A percentile compares a stretch with the other conserved stretches of the same genome.
These are phyloP conservation scores for Litoditis marina DNA, from an alignment of 2,888 invertebrate genomes.

Conservation along the genomic window DNA sequence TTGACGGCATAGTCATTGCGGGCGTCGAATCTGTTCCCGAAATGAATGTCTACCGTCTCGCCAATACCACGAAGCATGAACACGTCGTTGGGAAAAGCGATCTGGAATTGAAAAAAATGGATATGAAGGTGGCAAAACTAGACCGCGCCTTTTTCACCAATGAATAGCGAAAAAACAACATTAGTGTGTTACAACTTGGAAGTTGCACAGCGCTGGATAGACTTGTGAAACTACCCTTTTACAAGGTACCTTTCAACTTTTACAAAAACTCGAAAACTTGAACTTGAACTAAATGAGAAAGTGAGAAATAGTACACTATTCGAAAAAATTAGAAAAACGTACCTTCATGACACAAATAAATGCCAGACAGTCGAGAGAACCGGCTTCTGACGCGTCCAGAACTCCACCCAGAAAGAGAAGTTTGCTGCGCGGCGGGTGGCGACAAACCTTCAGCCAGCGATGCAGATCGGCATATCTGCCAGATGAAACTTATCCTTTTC, in stretches of 20 bases:
- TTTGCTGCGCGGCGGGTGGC: not conserved
- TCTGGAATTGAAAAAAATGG: not conserved
- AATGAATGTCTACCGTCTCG: constrained; percentile 7
- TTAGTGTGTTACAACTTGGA: no score
- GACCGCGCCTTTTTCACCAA: no score
- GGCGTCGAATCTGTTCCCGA: constrained; percentile 1
- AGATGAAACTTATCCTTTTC: no score
- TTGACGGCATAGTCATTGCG: constrained; percentile 1
- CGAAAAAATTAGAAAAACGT: no score
- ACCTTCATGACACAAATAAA: constrained; percentile 6
- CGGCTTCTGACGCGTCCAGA: constrained; percentile 7
- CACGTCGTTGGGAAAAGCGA: constrained; percentile 9
- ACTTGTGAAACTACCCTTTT: no score
- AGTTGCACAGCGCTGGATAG: no score
- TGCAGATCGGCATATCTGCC: constrained; percentile 7
- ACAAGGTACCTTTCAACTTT: no score
- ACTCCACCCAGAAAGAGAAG: constrained; percentile 13
- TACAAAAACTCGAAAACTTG: no score
- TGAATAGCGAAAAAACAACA: no score
- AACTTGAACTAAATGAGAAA: no score
- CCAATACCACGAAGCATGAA: constrained; percentile 12
- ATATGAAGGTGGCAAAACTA: no score
- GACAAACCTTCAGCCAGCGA: constrained; percentile 5
- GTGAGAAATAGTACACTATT: no score
- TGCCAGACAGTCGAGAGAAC: constrained; percentile 11